Evolutionary conservation across 2,113 vertebrate species (phyloP).

Genomic region (Cebus imitator): DNA sequence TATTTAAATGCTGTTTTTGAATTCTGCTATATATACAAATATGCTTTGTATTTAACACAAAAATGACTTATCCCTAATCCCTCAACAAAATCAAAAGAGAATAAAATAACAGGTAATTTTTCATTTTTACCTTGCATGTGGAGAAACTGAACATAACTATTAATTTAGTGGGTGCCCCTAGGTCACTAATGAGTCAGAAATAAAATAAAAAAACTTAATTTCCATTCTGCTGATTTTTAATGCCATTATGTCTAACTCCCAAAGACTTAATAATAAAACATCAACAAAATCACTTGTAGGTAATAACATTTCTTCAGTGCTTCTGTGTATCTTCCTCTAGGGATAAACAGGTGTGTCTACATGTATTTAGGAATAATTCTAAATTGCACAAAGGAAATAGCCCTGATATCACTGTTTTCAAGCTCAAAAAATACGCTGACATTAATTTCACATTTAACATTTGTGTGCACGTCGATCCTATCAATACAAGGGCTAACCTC

Average conservation of each 20-base stretch:
- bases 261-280: slow-evolving; percentile 56
- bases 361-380: slow-evolving; percentile 58
- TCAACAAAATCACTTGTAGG: slow-evolving; percentile 47
- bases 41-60: neutral
- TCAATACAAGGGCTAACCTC: neutral
- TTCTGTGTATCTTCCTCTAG: slow-evolving; percentile 43
- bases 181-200: slow-evolving; percentile 60
- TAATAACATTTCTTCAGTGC: slow-evolving; percentile 30
- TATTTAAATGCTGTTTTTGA: neutral
- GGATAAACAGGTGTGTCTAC: slow-evolving; percentile 50
- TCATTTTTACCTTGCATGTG: slow-evolving; percentile 28
- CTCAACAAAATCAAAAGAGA: slow-evolving; percentile 38
- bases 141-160: slow-evolving; percentile 45
- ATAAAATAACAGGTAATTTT: slow-evolving; percentile 34
- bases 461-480: neutral
- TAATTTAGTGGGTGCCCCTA: slow-evolving; percentile 45
- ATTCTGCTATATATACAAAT: neutral
- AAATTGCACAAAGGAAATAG: slow-evolving; percentile 24
- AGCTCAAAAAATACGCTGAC: slow-evolving; percentile 9
- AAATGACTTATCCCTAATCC: neutral
- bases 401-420: slow-evolving; percentile 9
- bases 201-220: slow-evolving; percentile 63
- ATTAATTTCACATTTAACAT: slow-evolving; percentile 52
- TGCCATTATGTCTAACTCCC: slow-evolving; percentile 49
- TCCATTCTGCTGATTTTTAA: slow-evolving; percentile 52